phyloP scores from a whole-genome alignment of 1,140 invertebrate species.

The Cotesia typhae region DNA sequence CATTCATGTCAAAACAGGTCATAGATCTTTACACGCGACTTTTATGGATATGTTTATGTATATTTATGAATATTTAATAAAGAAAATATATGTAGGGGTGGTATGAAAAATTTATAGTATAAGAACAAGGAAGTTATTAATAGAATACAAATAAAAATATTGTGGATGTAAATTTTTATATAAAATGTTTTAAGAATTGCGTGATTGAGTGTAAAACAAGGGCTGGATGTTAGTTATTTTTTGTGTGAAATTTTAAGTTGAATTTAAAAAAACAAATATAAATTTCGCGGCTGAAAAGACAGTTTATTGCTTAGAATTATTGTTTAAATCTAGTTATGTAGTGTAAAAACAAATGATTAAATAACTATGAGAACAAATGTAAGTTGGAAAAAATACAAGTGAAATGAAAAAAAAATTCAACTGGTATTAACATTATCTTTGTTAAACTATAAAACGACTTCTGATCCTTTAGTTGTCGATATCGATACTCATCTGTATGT shows the following conservation, averaged over 20 bases:
- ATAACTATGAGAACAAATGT: neutral
- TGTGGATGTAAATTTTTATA: too few relatives aligned
- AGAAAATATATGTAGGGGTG: neutral
- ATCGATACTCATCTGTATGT: neutral
- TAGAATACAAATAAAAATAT: neutral
- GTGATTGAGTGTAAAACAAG: too few relatives aligned
- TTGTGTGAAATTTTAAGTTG: too few relatives aligned
- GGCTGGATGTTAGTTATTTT: too few relatives aligned
- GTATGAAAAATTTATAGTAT: neutral
- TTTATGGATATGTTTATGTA: too few relatives aligned
- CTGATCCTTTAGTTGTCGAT: constrained; percentile 16
- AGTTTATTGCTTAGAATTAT: too few relatives aligned
- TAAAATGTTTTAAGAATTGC: too few relatives aligned
- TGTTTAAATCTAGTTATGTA: too few relatives aligned
- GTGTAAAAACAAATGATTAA: too few relatives aligned
- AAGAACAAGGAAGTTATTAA: constrained; percentile 16
- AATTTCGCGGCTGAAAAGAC: too few relatives aligned
- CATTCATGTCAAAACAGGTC: constrained; percentile 7
- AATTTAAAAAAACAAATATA: too few relatives aligned
- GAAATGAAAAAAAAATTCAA: constrained; percentile 17
- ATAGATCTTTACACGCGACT: constrained; percentile 23
- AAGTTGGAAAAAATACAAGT: neutral
- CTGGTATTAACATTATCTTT: constrained; percentile 10
- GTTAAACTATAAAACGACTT: constrained; percentile 25
- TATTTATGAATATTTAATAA: neutral